Conservation (phyloP, 2,888 invertebrate species). For the Lithodes maja region DNA sequence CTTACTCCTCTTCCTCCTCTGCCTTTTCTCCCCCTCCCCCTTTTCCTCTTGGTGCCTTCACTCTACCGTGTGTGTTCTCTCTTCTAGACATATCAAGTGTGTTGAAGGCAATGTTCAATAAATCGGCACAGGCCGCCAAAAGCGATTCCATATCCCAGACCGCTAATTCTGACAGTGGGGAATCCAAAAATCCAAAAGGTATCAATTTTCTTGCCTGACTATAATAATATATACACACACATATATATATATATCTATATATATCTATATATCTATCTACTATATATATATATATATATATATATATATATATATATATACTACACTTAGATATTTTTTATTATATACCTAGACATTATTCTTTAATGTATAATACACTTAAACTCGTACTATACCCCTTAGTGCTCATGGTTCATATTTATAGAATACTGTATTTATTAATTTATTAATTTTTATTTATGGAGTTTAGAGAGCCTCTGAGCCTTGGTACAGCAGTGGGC, state of each 20-base stretch:
- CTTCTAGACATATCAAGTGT: constrained; percentile 71
- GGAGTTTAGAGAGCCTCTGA: constrained; percentile 53
- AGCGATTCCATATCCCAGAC: constrained; percentile 69
- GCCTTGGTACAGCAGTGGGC: constrained; percentile 55
- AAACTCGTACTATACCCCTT: constrained; percentile 53
- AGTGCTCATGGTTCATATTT: constrained; percentile 67
- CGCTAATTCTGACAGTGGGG: constrained; percentile 70
- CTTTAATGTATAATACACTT: constrained; percentile 66
- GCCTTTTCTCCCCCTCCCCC: neutral
- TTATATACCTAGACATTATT: constrained; percentile 58
- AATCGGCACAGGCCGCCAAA: constrained; percentile 70
- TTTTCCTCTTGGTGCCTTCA: constrained; percentile 9
- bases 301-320: constrained; percentile 44
- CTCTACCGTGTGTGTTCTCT: constrained; percentile 61
- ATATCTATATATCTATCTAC: constrained; percentile 53
- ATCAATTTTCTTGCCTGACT: constrained; percentile 65
- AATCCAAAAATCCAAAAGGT: constrained; percentile 71
- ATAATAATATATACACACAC: constrained; percentile 53
- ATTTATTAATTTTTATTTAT: constrained; percentile 37
- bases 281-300: constrained; percentile 51
- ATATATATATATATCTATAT: constrained; percentile 54
- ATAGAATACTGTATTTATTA: constrained; percentile 37
- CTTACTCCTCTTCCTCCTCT: neutral
- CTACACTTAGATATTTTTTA: constrained; percentile 58
- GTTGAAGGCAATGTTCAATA: constrained; percentile 71